phyloP scores from a whole-genome alignment of 2,797 vertebrate species.

The Babyrousa celebensis region DNA sequence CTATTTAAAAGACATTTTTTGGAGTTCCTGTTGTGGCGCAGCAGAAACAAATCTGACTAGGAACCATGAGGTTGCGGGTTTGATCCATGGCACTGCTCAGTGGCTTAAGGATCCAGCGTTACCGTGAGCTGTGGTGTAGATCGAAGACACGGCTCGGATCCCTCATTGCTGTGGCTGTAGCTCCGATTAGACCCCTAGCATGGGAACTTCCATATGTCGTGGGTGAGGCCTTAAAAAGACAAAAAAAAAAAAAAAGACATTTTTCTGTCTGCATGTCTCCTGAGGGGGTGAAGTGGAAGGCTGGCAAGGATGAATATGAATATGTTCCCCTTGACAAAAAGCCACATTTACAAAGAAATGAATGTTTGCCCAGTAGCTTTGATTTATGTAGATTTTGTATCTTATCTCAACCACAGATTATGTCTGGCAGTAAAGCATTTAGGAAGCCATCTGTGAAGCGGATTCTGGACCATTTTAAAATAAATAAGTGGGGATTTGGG shows the following conservation, averaged over 20 bases:
- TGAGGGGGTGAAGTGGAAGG: neutral
- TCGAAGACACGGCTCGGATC: too few relatives aligned
- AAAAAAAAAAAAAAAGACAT: too few relatives aligned
- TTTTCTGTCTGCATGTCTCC: slow-evolving; percentile 36
- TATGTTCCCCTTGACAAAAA: slow-evolving; percentile 16
- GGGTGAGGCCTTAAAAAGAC: too few relatives aligned
- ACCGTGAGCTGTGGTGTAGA: too few relatives aligned
- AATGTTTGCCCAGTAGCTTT: slow-evolving; percentile 16
- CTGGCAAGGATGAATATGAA: slow-evolving; percentile 9
- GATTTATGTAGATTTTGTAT: slow-evolving; percentile 58
- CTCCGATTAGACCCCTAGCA: too few relatives aligned
- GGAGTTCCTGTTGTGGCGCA: too few relatives aligned
- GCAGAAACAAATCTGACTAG: too few relatives aligned
- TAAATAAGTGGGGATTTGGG: slow-evolving; percentile 68
- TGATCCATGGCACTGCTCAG: too few relatives aligned
- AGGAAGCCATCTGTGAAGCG: slow-evolving; percentile 64
- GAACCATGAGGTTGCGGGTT: too few relatives aligned
- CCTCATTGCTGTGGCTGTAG: too few relatives aligned
- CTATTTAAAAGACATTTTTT: neutral
- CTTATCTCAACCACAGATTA: slow-evolving; percentile 38
- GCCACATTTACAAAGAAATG: slow-evolving; percentile 45
- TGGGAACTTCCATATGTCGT: too few relatives aligned
- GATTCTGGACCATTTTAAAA: slow-evolving; percentile 54
- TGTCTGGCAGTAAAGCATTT: slow-evolving; percentile 48
- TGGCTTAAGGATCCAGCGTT: too few relatives aligned